Evolutionary conservation across 2,888 invertebrate genomes (phyloP).

Genomic region (Drosophila pseudotakahashii): DNA sequence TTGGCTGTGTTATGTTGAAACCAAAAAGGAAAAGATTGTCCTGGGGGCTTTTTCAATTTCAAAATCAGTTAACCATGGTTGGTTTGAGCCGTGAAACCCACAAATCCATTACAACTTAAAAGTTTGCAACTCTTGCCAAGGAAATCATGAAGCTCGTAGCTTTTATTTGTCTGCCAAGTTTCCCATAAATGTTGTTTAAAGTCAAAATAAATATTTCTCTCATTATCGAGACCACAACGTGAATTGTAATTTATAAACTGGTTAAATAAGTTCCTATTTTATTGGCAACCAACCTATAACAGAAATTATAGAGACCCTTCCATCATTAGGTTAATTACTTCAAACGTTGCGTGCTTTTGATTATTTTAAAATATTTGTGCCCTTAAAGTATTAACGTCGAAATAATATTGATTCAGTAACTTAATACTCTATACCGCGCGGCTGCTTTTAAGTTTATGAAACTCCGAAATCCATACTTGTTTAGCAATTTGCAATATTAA

Average conservation of each 20-base stretch:
- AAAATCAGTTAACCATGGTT: neutral
- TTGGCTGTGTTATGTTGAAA: neutral
- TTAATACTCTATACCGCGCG: neutral
- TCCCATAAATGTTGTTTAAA: neutral
- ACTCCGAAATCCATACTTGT: neutral
- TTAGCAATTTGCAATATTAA: slow-evolving; percentile 12
- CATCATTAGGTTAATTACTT: no score
- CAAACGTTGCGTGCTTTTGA: no score
- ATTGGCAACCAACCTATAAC: no score
- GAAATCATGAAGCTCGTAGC: neutral
- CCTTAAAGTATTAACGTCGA: neutral
- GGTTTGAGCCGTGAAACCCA: neutral
- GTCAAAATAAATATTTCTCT: neutral
- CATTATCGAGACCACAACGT: no score
- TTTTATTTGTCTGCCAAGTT: neutral
- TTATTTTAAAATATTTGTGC: no score
- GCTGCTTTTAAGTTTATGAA: neutral
- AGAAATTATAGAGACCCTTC: no score
- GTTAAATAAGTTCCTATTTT: no score
- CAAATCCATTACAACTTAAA: neutral
- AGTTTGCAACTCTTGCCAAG: neutral
- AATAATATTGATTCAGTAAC: neutral
- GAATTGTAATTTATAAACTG: no score
- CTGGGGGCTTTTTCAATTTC: neutral
- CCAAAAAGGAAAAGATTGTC: no score